Conservation (phyloP, 2,797 vertebrate species). For the Acanthiza pusilla region DNA sequence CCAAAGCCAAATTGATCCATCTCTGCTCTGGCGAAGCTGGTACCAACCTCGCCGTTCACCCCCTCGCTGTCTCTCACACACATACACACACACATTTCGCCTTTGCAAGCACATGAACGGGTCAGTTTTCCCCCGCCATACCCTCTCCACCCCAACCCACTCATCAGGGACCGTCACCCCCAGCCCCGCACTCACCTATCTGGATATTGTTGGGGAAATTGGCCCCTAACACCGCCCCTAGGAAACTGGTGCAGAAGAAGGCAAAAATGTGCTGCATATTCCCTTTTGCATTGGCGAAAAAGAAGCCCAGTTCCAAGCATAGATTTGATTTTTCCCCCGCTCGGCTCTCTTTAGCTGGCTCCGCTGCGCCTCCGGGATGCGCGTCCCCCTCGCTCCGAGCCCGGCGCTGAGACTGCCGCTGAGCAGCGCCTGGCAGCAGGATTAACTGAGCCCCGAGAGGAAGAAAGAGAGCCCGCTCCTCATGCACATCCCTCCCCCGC, state of each 20-base stretch:
- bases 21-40: neutral
- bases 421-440: constrained; percentile 78
- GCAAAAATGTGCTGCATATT: constrained; percentile 99
- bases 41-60: neutral
- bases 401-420: constrained; percentile 79
- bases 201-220: constrained; percentile 99
- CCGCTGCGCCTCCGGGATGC: constrained; percentile 41
- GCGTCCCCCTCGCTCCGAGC: constrained; percentile 67
- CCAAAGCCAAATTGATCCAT: neutral
- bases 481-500: constrained; percentile 61
- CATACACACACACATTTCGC: neutral
- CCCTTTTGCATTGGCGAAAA: constrained; percentile 98
- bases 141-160: neutral
- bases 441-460: constrained; percentile 77
- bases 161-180: neutral
- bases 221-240: constrained; percentile 96
- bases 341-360: constrained; percentile 62
- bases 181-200: constrained; percentile 87
- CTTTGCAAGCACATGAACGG: neutral
- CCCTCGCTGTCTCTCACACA: neutral
- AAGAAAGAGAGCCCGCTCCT: constrained; percentile 71
- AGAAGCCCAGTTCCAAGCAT: constrained; percentile 90
- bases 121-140: neutral
- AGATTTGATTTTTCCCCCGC: constrained; percentile 77
- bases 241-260: constrained; percentile 97